Base-by-base conservation (phyloP, 2,113 vertebrate genomes). In the Epinephelus fuscoguttatus region DNA sequence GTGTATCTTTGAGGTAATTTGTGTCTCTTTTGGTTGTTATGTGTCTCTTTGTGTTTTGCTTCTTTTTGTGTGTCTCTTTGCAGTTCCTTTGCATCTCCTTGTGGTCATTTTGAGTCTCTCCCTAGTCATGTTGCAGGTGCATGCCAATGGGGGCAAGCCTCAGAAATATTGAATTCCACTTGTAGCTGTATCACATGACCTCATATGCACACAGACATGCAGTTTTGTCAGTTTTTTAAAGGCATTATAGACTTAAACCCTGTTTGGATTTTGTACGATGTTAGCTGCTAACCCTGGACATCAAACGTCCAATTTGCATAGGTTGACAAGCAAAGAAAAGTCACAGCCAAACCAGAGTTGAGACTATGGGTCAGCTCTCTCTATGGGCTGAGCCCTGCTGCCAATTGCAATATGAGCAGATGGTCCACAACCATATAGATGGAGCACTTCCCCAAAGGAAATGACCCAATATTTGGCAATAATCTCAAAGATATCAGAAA, bases 381-480 rank as follows among this genome's bases (percentile, higher is more conserved):
- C 37, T 42, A 75, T 74, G 50, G 49, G 68, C 53, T 47, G 66
- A 59, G 72, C 27, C 55, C 78, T 69, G 67, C 69, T 84, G 82
- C 78, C 87, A 86, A 71, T n/a, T 40, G 69, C 68, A 82, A 27
- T 83, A 75, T 68, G 80, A 90, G 69, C 85, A 88, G 88, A 90
- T 91, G 91, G 88, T 77, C 37, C 74, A 55, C 68, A 47, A 60
- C 47, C 59, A 78, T 75, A 68, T 60, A 79, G 72, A 77, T 49
- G 50, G 15, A 75, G 23, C 57, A 21, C 30, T 47, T 33, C 77
- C 75, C 83, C 87, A n/a, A 37, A 82, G 76, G 80, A 91, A 89
- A 91, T 89, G 80, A 89, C 83, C 70, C 80, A 86, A 81, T 84
- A 85, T 81, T 79, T 84, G 78, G 69, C 75, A 89, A 87, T 60